These are phyloP conservation scores for Spea hammondii DNA, from an alignment of 2,797 vertebrate species.

Conservation along the genomic window DNA sequence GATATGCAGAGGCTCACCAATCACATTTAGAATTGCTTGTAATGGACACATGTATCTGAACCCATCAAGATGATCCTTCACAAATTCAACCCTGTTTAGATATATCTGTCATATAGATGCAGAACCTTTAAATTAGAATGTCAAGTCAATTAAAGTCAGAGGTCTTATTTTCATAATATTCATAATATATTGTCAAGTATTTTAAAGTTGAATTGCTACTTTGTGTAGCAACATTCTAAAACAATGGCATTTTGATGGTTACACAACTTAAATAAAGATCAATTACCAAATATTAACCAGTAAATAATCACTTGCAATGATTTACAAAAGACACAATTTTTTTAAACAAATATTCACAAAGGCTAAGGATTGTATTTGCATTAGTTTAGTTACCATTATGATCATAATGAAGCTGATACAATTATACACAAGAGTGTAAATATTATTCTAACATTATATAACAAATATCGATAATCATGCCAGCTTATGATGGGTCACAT, in stretches of 20 bases:
- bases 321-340: not conserved
- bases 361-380: too few relatives aligned
- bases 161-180: not conserved
- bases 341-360: not conserved
- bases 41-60: slow-evolving; percentile 42
- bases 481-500: too few relatives aligned
- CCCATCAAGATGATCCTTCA: slow-evolving; percentile 32
- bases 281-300: not conserved
- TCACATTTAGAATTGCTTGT: slow-evolving; percentile 27
- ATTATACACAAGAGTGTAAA: too few relatives aligned
- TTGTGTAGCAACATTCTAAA: not conserved
- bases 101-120: slow-evolving; percentile 40
- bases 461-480: too few relatives aligned
- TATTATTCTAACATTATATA: too few relatives aligned
- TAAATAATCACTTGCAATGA: not conserved
- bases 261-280: not conserved
- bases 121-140: slow-evolving; percentile 44
- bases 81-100: slow-evolving; percentile 24
- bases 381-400: too few relatives aligned
- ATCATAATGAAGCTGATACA: too few relatives aligned
- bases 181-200: not conserved
- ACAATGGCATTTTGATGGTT: not conserved
- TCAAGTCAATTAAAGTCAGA: slow-evolving; percentile 31
- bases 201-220: not conserved
- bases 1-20: slow-evolving; percentile 32